A percentile compares a stretch with the other conserved stretches of the same genome.
These are phyloP conservation scores for Ennomos fuscantarius DNA, from an alignment of 2,888 invertebrate genomes.

Conservation along the genomic window DNA sequence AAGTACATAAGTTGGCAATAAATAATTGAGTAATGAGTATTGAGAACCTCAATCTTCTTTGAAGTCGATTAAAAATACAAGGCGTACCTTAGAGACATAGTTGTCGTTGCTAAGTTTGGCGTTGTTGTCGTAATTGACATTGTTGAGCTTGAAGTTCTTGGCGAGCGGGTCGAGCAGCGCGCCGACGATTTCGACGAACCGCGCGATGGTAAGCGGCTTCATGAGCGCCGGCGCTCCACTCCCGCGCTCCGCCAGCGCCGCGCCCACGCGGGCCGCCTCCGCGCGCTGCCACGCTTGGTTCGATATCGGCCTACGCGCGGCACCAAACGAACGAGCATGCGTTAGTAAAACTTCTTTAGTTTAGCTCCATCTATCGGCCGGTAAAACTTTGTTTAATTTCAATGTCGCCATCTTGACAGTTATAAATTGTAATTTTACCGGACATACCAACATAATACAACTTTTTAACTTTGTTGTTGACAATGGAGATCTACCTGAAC, in stretches of 20 bases:
- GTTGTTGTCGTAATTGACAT: slow-evolving; percentile 40
- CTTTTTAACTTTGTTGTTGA: too few relatives aligned
- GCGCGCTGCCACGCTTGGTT: slow-evolving; percentile 70
- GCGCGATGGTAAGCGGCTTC: slow-evolving; percentile 76
- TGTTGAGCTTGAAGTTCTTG: slow-evolving; percentile 60
- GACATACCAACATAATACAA: too few relatives aligned
- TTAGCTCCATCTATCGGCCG: too few relatives aligned
- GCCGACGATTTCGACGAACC: slow-evolving; percentile 71
- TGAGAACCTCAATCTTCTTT: too few relatives aligned
- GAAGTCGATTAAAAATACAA: slow-evolving; percentile 1
- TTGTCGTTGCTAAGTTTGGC: slow-evolving; percentile 71
- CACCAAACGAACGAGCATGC: background rate
- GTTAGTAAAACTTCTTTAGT: too few relatives aligned
- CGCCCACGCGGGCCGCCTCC: slow-evolving; percentile 53
- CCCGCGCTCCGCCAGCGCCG: slow-evolving; percentile 45
- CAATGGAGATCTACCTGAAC: too few relatives aligned
- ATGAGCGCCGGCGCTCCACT: slow-evolving; percentile 53
- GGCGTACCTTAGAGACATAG: slow-evolving; percentile 71
- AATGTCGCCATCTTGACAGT: too few relatives aligned
- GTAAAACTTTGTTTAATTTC: too few relatives aligned
- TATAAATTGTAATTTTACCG: too few relatives aligned
- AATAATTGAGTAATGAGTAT: too few relatives aligned
- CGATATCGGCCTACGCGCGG: slow-evolving; percentile 55
- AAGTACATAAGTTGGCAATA: too few relatives aligned
- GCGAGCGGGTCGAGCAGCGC: slow-evolving; percentile 56